A percentile compares a stretch with the other conserved stretches of the same genome.
These are phyloP conservation scores for Rapana venosa DNA, from an alignment of 2,888 invertebrate species.

Conservation along the genomic window DNA sequence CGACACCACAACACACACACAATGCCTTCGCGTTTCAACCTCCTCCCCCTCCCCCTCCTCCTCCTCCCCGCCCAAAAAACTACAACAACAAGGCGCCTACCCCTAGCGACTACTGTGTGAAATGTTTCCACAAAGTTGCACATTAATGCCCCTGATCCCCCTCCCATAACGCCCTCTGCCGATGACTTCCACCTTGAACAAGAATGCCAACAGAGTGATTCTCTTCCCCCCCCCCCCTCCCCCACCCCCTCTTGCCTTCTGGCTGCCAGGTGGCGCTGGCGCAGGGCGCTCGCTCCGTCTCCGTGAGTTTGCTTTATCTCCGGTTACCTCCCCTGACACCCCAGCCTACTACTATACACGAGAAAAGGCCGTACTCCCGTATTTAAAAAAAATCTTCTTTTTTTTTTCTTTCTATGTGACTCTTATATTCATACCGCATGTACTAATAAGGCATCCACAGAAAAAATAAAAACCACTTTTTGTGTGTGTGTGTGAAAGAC, in stretches of 20 bases:
- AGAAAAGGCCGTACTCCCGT: background rate
- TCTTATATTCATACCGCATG: too few relatives aligned
- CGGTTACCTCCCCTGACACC: conserved; percentile 18
- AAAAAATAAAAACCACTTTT: too few relatives aligned
- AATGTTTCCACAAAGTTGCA: conserved; percentile 9
- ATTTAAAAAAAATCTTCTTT: too few relatives aligned
- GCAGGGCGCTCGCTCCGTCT: background rate
- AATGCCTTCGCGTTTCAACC: too few relatives aligned
- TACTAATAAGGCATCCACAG: too few relatives aligned
- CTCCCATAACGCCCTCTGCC: background rate
- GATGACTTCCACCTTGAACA: conserved; percentile 13
- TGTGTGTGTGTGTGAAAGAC: too few relatives aligned
- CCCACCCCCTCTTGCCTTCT: background rate
- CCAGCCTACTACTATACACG: background rate
- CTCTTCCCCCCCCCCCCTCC: too few relatives aligned
- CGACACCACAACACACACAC: too few relatives aligned
- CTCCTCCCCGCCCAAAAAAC: too few relatives aligned
- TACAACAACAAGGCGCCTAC: too few relatives aligned
- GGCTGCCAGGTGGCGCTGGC: conserved; percentile 18
- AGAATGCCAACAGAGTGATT: background rate
- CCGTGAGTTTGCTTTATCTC: conserved; percentile 10
- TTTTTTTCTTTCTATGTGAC: too few relatives aligned
- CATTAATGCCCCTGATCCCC: background rate
- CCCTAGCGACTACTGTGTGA: background rate
- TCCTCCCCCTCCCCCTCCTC: too few relatives aligned